Evolutionary conservation across 2,113 vertebrate genomes (phyloP), one percentile per base, ranked within the genome.

Genomic region (Ascaphus truei): DNA sequence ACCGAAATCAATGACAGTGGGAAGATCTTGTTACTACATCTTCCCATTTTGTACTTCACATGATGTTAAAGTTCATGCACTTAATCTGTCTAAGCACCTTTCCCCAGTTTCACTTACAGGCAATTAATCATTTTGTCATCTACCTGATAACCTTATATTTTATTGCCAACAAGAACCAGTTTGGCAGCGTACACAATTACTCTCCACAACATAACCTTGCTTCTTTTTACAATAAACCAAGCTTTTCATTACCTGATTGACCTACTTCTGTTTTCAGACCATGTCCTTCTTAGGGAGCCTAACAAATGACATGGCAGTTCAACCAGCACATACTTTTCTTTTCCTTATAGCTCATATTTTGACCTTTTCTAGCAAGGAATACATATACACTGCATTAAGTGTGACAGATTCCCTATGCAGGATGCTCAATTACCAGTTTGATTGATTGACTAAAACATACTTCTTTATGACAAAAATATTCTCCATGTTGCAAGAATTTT

Each of bases 91-190:
- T 3, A 59, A 80, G 81, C 76, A 67, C 83, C 71, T 77, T 86
- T 66, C 77, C 78, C 79, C 78, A 80, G 80, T 80, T 83, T 83
- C 64, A 30, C 80, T 85, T 87, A 88, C 86, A 82, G 64, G 81
- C 84, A 86, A 91, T 93, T 85, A 84, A 88, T 91, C 90, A 90
- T 78, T 76, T 72, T 87, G 87, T 90, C 80, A 87, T 74, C 79
- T 78, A 78, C 77, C 73, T 79, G 83, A 79, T 39, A 78, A 83
- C 76, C 81, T 75, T 75, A 78, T 76, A 81, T 86, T 85, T 84
- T 81, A 74, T 59, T 45, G 71, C 43, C 66, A 27, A n/a, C 71
- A 64, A 63, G 52, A 59, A 20, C 7, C 66, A 47, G 58, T 73
- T 73, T 36, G 57, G 20, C 79, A 76, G 73, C 30, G 69, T 8